Percentiles rank a stretch among this genome's conserved stretches.
phyloP scores from a whole-genome alignment of 2,113 vertebrate genomes.

The Engraulis encrasicolus region DNA sequence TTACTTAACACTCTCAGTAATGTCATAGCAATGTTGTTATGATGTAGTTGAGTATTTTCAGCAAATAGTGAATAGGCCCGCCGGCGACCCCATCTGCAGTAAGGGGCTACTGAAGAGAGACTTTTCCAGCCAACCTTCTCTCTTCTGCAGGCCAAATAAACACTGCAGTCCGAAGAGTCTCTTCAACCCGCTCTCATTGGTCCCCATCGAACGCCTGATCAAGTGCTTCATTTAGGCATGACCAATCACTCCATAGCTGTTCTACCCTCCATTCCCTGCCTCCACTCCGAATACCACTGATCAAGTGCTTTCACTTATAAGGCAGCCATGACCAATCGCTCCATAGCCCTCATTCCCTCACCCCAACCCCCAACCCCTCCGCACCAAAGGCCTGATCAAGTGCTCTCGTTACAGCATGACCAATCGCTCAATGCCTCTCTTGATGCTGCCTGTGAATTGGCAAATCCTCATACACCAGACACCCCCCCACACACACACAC shows the following conservation, averaged over 20 bases:
- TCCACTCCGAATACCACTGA: background rate
- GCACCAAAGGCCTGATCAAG: no score
- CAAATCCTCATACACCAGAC: background rate
- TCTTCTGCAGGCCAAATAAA: background rate
- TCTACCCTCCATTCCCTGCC: no score
- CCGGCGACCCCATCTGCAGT: no score
- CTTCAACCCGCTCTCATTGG: background rate
- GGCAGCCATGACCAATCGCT: conserved; percentile 1
- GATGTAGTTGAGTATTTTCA: no score
- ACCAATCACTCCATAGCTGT: background rate
- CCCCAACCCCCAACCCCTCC: no score
- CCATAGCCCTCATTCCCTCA: no score
- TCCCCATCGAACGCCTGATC: background rate
- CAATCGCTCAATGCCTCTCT: background rate
- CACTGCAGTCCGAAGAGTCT: background rate
- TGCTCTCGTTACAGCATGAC: no score
- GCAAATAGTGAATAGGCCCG: no score
- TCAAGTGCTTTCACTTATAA: background rate
- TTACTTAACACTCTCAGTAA: no score
- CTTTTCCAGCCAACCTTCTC: background rate
- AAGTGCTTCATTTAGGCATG: background rate
- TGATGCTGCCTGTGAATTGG: background rate
- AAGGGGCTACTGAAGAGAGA: no score
- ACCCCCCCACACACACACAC: no score
- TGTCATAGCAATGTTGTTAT: no score